These are phyloP conservation scores for Stercorarius parasiticus DNA, from an alignment of 2,113 vertebrate genomes.

Conservation along the genomic window DNA sequence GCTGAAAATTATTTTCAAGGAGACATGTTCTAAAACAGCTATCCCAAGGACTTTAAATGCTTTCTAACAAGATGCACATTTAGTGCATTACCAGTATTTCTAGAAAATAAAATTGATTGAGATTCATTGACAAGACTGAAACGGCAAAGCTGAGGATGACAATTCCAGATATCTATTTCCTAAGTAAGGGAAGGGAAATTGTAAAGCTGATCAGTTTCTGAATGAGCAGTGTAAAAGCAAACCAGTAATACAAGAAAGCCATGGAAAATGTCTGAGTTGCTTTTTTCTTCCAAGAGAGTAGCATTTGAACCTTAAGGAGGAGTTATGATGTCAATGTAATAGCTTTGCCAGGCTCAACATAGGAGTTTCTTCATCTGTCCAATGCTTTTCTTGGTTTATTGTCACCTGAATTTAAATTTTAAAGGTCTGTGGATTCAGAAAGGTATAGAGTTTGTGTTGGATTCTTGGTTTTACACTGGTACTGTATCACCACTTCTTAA, in stretches of 20 bases:
- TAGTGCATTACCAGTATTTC: not conserved
- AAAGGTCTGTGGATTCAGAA: not conserved
- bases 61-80: not conserved
- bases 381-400: not conserved
- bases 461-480: not conserved
- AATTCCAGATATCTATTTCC: not conserved
- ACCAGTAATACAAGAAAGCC: not conserved
- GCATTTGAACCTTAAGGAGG: not conserved
- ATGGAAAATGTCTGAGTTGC: not conserved
- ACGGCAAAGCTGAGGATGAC: not conserved
- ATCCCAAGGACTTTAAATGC: not conserved
- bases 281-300: not conserved
- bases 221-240: not conserved
- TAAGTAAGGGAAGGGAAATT: not conserved
- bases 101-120: conserved; percentile 23
- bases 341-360: not conserved
- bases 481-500: not conserved
- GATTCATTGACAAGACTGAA: not conserved
- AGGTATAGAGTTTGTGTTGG: not conserved
- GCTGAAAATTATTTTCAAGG: conserved; percentile 28
- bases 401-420: not conserved
- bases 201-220: not conserved
- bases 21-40: not conserved
- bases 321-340: not conserved
- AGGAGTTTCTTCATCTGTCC: not conserved